Base-by-base conservation (phyloP, 2,797 vertebrate species). In the Denticeps clupeoides region DNA sequence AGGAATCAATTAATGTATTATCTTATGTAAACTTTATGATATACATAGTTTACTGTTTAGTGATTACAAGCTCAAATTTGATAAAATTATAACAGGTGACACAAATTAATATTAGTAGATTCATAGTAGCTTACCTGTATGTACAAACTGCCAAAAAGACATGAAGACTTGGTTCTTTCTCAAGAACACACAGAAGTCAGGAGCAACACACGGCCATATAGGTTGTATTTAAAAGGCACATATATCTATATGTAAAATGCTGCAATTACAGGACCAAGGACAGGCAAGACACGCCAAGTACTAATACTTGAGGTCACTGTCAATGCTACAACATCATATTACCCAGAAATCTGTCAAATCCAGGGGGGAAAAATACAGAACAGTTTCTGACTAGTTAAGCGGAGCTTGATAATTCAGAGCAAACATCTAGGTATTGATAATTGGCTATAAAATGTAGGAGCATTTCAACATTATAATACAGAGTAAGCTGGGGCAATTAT, bases 211-310 rank as follows among this genome's bases (percentile, higher is more conserved):
- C 71, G 73, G 77, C 76, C 68, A 70, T 64, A 40, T 41, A 35
- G 41, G 50, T 41, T 49, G 40, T 67, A 56, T 61, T 68, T 72
- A 21, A 67, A 83, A 85, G 83, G 83, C 83, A 83, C 80, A 75
- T 47, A 60, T 47, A 82, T 70, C 70, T 76, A 73, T 71, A 68
- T 64, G 73, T 72, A 67, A 65, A 72, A 63, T 51, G 72, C 66
- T 70, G 73, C 60, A 63, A 57, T 47, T 49, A 71, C 66, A 67
- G 59, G 63, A 68, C 50, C 60, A 48, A 52, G 57, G 53, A 54
- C 22, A 45, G 58, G 59, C 29, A 16, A 40, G 19, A 50, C 44
- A 47, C 35, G 25, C 47, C 29, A 52, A 35, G 37, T 44, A 40
- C 22, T 26, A 27, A 37, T 57, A 44, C 51, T 51, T 46, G 2